phyloP scores from a whole-genome alignment of 92 coral and sea anemone genomes.

The Palythoa caribaeorum region DNA sequence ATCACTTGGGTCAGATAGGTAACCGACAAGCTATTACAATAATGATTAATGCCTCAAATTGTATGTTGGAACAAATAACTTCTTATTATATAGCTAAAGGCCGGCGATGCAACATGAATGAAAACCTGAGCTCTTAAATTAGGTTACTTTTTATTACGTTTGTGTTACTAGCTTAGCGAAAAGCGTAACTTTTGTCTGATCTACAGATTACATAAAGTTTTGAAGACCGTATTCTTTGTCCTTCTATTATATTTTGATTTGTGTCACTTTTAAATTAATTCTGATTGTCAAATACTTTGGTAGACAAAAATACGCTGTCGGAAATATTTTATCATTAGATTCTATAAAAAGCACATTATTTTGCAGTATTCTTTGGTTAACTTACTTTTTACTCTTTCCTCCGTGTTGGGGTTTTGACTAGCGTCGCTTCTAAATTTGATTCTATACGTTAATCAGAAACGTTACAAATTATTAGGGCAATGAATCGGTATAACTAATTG shows the following conservation, averaged over 20 bases:
- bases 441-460: background rate
- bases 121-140: background rate
- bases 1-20: background rate
- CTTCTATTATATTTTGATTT: background rate
- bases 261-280: background rate
- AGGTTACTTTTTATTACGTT: background rate
- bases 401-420: background rate
- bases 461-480: background rate
- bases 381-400: background rate
- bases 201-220: background rate
- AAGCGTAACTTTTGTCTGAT: background rate
- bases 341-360: background rate
- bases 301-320: background rate
- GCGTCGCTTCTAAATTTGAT: background rate
- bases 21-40: conserved; percentile 15
- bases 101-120: background rate
- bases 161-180: background rate
- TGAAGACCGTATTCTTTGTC: background rate
- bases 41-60: conserved; percentile 9
- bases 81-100: background rate
- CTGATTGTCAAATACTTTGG: background rate
- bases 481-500: background rate
- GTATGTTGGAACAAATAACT: background rate
- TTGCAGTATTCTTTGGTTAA: no score
- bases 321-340: background rate